Percentiles rank a stretch among this genome's conserved stretches.
phyloP scores from a whole-genome alignment of 2,113 vertebrate species.

The Balaeniceps rex region DNA sequence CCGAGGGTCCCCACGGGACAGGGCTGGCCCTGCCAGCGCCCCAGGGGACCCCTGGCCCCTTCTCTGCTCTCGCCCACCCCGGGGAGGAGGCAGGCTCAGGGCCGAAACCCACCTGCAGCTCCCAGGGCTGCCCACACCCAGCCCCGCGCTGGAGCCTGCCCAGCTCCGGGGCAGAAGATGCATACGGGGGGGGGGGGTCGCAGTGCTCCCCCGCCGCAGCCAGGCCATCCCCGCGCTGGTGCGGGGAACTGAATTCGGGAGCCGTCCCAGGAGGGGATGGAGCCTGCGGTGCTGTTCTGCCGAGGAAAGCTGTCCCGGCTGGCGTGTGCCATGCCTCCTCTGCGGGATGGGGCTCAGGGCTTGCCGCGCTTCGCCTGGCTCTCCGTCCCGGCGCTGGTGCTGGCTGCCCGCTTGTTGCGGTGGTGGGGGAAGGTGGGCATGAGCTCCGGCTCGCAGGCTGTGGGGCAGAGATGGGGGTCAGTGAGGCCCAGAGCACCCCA shows the following conservation, averaged over 20 bases:
- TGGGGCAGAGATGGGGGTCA: not conserved
- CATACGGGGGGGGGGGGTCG: accelerated
- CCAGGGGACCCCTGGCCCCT: accelerated
- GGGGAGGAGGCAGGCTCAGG: not conserved
- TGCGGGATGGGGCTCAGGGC: slow-evolving; percentile 54
- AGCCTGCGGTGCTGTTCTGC: accelerated
- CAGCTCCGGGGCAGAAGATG: not conserved
- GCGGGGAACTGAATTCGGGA: accelerated
- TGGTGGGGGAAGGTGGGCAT: slow-evolving; percentile 99
- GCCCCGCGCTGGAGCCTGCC: not conserved
- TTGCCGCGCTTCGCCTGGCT: slow-evolving; percentile 80
- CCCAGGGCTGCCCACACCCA: not conserved
- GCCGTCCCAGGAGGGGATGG: accelerated
- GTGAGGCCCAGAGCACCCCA: not conserved
- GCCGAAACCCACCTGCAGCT: not conserved
- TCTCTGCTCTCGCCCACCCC: not conserved
- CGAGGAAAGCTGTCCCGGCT: not conserved
- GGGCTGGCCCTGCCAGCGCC: not conserved
- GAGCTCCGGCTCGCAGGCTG: slow-evolving; percentile 93
- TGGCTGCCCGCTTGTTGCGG: slow-evolving; percentile 84
- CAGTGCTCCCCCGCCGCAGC: accelerated
- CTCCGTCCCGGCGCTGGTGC: not conserved
- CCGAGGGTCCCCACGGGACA: accelerated
- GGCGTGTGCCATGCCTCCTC: accelerated
- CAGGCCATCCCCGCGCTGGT: accelerated